A percentile compares a stretch with the other conserved stretches of the same genome.
phyloP scores from a whole-genome alignment of 1,140 invertebrate species.

The Brevipalpus yothersi region DNA sequence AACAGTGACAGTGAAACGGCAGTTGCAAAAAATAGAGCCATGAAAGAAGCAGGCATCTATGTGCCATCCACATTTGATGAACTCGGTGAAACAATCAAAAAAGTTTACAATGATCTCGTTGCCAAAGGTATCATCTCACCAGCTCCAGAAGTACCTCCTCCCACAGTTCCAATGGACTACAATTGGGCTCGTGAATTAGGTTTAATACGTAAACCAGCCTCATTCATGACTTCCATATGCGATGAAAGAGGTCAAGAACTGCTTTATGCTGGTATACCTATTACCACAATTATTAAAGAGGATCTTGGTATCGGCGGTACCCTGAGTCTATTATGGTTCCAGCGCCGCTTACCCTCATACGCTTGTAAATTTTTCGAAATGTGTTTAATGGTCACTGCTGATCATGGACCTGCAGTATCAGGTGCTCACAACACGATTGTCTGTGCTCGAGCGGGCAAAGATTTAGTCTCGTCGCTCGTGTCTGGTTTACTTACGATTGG shows the following conservation, averaged over 20 bases:
- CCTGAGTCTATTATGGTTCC: slow-evolving; percentile 92
- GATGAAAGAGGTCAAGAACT: slow-evolving; percentile 96
- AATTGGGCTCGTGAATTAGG: slow-evolving; percentile 94
- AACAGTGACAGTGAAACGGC: slow-evolving; percentile 88
- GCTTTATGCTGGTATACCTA: slow-evolving; percentile 92
- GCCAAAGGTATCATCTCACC: slow-evolving; percentile 55
- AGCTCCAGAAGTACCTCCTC: slow-evolving; percentile 72
- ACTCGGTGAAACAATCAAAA: slow-evolving; percentile 51
- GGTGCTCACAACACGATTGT: slow-evolving; percentile 99
- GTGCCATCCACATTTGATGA: slow-evolving; percentile 85
- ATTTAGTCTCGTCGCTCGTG: slow-evolving; percentile 83
- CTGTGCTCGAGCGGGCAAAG: slow-evolving; percentile 92
- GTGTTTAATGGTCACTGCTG: slow-evolving; percentile 95
- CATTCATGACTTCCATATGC: slow-evolving; percentile 97
- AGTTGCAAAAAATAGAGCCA: slow-evolving; percentile 61
- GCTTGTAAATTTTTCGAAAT: slow-evolving; percentile 97
- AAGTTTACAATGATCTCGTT: slow-evolving; percentile 50
- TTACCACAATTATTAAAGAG: slow-evolving; percentile 52
- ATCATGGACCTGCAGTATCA: slow-evolving; percentile 95
- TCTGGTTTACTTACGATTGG: slow-evolving; percentile 94
- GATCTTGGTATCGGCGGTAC: slow-evolving; percentile 85
- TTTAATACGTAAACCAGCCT: slow-evolving; percentile 90
- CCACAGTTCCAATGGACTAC: slow-evolving; percentile 98
- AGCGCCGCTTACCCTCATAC: slow-evolving; percentile 70
- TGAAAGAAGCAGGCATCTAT: slow-evolving; percentile 52